Evolutionary conservation across 2,113 vertebrate species (phyloP).

Genomic region (Hassar affinis): DNA sequence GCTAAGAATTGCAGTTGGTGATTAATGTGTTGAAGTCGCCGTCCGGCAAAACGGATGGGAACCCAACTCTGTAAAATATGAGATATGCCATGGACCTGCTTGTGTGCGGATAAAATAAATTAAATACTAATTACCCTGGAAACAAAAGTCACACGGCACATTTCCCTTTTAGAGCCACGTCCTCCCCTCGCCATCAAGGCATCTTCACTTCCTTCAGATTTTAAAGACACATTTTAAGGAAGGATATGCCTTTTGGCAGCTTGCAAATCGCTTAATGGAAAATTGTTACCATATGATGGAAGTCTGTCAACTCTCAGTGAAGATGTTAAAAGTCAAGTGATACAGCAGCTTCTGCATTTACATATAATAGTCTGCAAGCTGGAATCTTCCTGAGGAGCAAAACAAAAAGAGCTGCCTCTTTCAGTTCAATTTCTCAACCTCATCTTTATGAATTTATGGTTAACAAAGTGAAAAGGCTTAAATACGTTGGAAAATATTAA

Average conservation of each 20-base stretch:
- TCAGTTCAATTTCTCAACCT: constrained; percentile 55
- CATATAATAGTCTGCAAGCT: neutral
- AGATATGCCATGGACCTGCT: constrained; percentile 54
- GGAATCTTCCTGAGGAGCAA: neutral
- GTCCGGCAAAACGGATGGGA: constrained; percentile 44
- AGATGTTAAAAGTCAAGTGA: constrained; percentile 13
- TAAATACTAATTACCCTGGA: constrained; percentile 54
- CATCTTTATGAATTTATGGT: constrained; percentile 67
- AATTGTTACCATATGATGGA: constrained; percentile 69
- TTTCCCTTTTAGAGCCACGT: constrained; percentile 55
- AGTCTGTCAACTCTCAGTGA: constrained; percentile 42
- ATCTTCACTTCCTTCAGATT: constrained; percentile 55
- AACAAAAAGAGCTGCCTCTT: constrained; percentile 51
- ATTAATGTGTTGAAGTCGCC: constrained; percentile 34
- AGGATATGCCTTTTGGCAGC: constrained; percentile 62
- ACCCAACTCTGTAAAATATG: constrained; percentile 54
- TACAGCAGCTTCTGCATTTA: constrained; percentile 23
- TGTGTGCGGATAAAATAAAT: constrained; percentile 57
- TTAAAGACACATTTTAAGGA: constrained; percentile 55
- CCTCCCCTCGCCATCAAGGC: neutral
- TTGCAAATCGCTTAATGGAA: constrained; percentile 61
- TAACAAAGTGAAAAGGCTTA: no score
- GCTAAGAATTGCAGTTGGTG: constrained; percentile 1
- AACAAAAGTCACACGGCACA: constrained; percentile 46
- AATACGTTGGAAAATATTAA: no score